These are phyloP conservation scores for Platanista minor DNA, from an alignment of 2,113 vertebrate species.

Conservation along the genomic window DNA sequence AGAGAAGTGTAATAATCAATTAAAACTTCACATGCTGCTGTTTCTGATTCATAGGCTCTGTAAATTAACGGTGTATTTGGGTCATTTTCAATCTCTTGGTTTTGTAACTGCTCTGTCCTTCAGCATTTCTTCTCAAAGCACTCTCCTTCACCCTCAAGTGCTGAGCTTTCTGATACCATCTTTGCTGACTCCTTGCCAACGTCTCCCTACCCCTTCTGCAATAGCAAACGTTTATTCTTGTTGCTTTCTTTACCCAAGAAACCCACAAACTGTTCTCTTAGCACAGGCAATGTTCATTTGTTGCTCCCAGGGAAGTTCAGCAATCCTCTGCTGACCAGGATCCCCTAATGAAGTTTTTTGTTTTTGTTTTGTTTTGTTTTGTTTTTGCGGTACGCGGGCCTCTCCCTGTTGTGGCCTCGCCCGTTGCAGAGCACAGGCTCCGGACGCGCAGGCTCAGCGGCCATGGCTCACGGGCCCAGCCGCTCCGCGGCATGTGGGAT, in stretches of 20 bases:
- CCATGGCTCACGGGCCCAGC: no score
- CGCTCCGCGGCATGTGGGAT: no score
- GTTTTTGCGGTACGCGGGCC: no score
- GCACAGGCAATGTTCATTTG: background rate
- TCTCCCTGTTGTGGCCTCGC: no score
- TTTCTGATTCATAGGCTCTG: background rate
- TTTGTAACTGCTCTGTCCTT: background rate
- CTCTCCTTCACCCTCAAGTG: background rate
- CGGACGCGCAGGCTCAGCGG: no score
- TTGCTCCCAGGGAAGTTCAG: background rate
- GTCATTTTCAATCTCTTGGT: background rate
- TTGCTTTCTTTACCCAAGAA: background rate
- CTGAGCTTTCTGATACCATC: background rate
- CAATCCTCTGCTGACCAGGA: background rate
- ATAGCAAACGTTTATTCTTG: background rate
- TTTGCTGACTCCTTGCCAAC: background rate
- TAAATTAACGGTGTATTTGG: background rate
- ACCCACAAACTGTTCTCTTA: background rate
- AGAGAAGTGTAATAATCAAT: background rate
- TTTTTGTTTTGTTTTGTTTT: no score
- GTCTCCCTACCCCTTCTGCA: background rate
- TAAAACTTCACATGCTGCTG: constrained; percentile 8
- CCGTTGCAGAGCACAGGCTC: no score
- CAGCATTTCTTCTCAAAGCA: background rate
- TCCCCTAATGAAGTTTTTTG: background rate